Conservation (phyloP, 2,888 invertebrate genomes). For the Eilema griseolum region DNA sequence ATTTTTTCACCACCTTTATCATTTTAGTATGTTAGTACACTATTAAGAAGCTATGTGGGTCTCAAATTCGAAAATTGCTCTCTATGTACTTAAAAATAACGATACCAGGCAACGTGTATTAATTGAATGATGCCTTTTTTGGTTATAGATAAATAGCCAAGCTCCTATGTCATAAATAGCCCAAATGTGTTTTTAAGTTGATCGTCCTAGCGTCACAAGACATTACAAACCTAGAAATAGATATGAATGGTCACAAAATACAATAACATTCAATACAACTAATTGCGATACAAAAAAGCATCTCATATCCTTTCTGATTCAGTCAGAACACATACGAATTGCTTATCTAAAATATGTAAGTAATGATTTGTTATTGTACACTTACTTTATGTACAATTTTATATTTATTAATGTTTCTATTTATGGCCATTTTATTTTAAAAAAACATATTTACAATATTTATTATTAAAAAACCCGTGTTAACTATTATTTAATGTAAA, state of each 20-base stretch:
- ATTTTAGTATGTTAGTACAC: too few relatives aligned
- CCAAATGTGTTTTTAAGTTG: too few relatives aligned
- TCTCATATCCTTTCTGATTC: background rate
- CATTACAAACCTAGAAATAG: background rate
- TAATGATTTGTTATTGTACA: background rate
- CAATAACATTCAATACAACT: background rate
- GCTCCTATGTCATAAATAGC: too few relatives aligned
- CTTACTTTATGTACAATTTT: background rate
- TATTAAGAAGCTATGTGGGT: too few relatives aligned
- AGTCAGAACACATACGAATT: background rate
- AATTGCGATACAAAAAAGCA: background rate
- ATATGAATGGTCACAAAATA: background rate
- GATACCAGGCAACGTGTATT: too few relatives aligned
- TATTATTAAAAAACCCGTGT: background rate
- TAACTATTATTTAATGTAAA: conserved; percentile 40
- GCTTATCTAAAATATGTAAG: background rate
- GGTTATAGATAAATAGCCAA: too few relatives aligned
- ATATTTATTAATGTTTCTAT: background rate
- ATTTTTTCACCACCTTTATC: too few relatives aligned
- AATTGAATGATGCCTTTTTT: too few relatives aligned
- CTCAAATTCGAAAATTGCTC: too few relatives aligned
- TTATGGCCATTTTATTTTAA: background rate
- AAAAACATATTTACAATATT: background rate
- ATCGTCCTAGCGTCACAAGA: too few relatives aligned
- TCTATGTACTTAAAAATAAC: too few relatives aligned